Evolutionary conservation across 2,113 vertebrate genomes (phyloP).

Genomic region (Mugil cephalus): DNA sequence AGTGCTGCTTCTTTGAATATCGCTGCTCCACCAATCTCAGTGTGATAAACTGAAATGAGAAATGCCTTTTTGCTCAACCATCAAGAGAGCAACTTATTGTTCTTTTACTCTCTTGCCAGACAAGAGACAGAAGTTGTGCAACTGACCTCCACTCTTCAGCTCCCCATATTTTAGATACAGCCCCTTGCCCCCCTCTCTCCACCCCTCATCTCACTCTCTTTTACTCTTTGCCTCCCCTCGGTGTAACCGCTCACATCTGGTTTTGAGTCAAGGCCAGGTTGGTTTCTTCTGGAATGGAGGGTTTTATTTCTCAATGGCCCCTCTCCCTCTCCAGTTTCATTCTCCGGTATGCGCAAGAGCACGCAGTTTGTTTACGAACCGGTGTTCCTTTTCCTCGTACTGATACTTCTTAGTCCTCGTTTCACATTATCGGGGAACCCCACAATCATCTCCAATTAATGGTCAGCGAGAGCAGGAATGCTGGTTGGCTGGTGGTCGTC

Average conservation of each 20-base stretch:
- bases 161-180: conserved; percentile 42
- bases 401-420: conserved; percentile 53
- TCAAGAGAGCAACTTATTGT: conserved; percentile 56
- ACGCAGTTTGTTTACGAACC: conserved; percentile 70
- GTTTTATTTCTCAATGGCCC: conserved; percentile 81
- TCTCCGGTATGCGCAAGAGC: conserved; percentile 55
- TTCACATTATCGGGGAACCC: conserved; percentile 53
- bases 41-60: conserved; percentile 29
- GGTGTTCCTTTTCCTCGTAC: conserved; percentile 64
- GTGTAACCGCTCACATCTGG: conserved; percentile 81
- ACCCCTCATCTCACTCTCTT: conserved; percentile 40
- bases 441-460: conserved; percentile 52
- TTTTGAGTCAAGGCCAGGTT: conserved; percentile 82
- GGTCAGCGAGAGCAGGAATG: conserved; percentile 26
- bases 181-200: conserved; percentile 27
- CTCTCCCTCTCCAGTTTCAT: conserved; percentile 77
- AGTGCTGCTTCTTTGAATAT: conserved; percentile 39
- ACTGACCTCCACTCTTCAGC: conserved; percentile 47
- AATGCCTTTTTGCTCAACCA: conserved; percentile 12
- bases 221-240: conserved; percentile 53
- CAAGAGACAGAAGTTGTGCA: conserved; percentile 68
- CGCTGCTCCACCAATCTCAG: not conserved
- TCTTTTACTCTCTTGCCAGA: conserved; percentile 63
- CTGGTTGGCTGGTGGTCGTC: conserved; percentile 46
- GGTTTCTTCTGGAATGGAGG: conserved; percentile 80